A percentile compares a stretch with the other conserved stretches of the same genome.
phyloP scores from a whole-genome alignment of 2,888 invertebrate species.

The Drosophila nr. medialis region DNA sequence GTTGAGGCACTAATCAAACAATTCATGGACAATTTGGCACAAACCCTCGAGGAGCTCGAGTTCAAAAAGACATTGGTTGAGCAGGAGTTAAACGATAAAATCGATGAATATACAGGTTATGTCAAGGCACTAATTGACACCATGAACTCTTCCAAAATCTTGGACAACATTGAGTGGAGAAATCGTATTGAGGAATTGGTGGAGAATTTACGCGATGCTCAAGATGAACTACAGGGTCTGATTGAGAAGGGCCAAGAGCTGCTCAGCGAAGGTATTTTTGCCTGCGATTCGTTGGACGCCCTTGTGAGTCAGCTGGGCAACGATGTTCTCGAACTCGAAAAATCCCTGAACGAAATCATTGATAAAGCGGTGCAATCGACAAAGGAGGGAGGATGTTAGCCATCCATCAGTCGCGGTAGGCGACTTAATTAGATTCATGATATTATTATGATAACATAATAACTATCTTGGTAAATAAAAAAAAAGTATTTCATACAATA shows the following conservation, averaged over 20 bases:
- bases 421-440: neutral
- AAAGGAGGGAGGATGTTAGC: neutral
- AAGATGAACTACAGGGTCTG: neutral
- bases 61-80: neutral
- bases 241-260: constrained; percentile 1
- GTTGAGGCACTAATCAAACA: neutral
- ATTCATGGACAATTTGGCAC: neutral
- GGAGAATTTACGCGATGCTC: neutral
- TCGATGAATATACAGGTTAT: neutral
- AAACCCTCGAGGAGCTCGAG: neutral
- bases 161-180: neutral
- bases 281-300: neutral
- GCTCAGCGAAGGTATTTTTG: neutral
- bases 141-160: neutral
- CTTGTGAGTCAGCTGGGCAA: neutral
- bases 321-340: constrained; percentile 14
- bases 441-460: neutral
- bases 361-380: neutral
- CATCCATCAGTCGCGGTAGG: neutral
- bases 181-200: neutral
- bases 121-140: neutral
- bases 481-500: neutral
- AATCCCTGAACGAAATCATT: constrained; percentile 14
- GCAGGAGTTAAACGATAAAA: constrained; percentile 1
- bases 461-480: neutral